Conservation (phyloP, 1,140 invertebrate species). For the Physella acuta region DNA sequence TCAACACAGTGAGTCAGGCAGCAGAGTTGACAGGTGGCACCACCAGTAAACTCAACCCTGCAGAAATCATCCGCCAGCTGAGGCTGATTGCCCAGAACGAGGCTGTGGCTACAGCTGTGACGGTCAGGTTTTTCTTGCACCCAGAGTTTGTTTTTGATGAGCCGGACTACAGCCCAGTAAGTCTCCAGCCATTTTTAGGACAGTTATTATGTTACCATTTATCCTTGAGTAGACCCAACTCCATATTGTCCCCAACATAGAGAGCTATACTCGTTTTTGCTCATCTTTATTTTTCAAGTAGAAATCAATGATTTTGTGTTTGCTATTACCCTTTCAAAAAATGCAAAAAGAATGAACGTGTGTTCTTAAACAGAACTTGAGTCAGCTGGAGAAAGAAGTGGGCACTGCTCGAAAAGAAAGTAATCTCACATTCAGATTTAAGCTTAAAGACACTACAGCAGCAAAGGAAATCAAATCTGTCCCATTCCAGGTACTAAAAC, state of each 20-base stretch:
- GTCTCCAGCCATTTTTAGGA: too few species aligned
- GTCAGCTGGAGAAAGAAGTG: slow-evolving; percentile 45
- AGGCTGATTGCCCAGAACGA: slow-evolving; percentile 49
- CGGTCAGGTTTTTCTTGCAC: slow-evolving; percentile 43
- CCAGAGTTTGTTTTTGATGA: slow-evolving; percentile 47
- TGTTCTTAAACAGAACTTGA: slow-evolving; percentile 37
- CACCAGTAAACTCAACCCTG: slow-evolving; percentile 46
- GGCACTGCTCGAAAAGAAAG: slow-evolving; percentile 47
- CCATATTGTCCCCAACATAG: too few species aligned
- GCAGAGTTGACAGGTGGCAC: slow-evolving; percentile 47
- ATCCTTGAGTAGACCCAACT: too few species aligned
- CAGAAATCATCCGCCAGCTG: slow-evolving; percentile 49
- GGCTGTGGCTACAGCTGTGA: slow-evolving; percentile 46
- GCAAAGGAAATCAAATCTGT: slow-evolving; percentile 28
- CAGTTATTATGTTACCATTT: too few species aligned
- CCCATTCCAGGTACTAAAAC: slow-evolving; percentile 55
- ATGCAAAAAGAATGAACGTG: too few species aligned
- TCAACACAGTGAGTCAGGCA: slow-evolving; percentile 41
- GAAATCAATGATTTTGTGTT: too few species aligned
- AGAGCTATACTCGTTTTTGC: too few species aligned
- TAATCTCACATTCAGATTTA: slow-evolving; percentile 46
- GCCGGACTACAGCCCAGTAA: slow-evolving; percentile 36
- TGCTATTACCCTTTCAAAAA: too few species aligned
- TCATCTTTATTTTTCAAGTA: too few species aligned
- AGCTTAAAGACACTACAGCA: slow-evolving; percentile 37